A percentile compares a stretch with the other conserved stretches of the same genome.
Conservation (phyloP, 1,140 invertebrate genomes). For the Aphis gossypii region DNA sequence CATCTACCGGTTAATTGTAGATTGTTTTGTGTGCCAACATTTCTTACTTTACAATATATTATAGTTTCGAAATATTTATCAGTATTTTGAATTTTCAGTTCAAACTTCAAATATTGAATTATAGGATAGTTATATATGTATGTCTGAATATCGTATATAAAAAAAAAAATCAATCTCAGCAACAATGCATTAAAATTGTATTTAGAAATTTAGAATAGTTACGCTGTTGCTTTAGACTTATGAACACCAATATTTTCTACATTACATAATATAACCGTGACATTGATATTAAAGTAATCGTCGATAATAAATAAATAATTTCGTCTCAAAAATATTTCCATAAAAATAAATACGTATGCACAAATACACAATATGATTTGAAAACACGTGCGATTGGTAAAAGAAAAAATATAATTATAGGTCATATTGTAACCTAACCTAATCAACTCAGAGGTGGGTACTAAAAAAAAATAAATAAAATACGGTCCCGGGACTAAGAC, state of each 20-base stretch:
- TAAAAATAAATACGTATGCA: too few species aligned
- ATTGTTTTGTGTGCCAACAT: not conserved
- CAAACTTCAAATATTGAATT: not conserved
- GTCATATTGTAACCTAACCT: not conserved
- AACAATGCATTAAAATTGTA: not conserved
- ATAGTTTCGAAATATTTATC: not conserved
- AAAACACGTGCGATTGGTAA: not conserved
- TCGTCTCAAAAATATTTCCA: not conserved
- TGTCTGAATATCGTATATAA: too few species aligned
- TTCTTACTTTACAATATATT: not conserved
- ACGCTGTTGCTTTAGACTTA: not conserved
- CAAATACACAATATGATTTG: too few species aligned
- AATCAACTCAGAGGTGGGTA: not conserved
- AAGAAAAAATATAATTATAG: not conserved
- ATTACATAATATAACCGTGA: not conserved
- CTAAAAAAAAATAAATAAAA: not conserved
- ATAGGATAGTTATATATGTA: too few species aligned
- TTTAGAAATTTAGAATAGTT: not conserved
- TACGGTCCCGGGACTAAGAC: not conserved
- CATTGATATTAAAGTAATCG: not conserved
- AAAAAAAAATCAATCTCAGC: too few species aligned
- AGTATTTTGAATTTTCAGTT: not conserved
- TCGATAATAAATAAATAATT: not conserved
- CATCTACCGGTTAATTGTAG: not conserved
- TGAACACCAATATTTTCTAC: not conserved